These are phyloP conservation scores for Falco punctatus DNA, from an alignment of 2,113 vertebrate species.

Conservation along the genomic window DNA sequence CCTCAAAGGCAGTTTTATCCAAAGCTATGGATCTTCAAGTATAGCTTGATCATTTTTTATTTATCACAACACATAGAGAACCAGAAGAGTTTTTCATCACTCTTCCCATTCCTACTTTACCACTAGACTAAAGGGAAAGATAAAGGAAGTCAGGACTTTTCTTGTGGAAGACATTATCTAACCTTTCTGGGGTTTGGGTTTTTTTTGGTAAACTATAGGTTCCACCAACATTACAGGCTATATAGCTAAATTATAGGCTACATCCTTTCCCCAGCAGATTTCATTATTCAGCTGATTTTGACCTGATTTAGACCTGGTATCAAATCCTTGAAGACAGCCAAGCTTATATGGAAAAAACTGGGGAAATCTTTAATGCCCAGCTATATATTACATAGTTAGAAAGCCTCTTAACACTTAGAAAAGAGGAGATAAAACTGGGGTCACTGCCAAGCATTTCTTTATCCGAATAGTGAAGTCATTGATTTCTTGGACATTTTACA, in stretches of 20 bases:
- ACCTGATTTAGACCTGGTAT: background rate
- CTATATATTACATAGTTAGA: background rate
- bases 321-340: background rate
- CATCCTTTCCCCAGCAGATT: background rate
- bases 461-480: background rate
- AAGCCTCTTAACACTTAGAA: background rate
- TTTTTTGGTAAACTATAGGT: background rate
- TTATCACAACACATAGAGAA: background rate
- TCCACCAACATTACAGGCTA: background rate
- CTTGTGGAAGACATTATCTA: background rate
- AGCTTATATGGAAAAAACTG: background rate
- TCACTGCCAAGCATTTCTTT: background rate
- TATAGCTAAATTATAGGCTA: background rate
- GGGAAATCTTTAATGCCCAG: background rate
- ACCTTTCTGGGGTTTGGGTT: background rate
- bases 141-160: background rate
- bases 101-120: background rate
- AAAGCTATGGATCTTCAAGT: background rate
- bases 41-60: background rate
- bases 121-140: background rate
- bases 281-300: background rate
- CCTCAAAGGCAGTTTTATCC: slow-evolving; percentile 5
- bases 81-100: background rate
- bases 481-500: background rate
- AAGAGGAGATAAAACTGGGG: background rate